phyloP scores from a whole-genome alignment of 2,888 invertebrate genomes.

The Polymixis lichenea region DNA sequence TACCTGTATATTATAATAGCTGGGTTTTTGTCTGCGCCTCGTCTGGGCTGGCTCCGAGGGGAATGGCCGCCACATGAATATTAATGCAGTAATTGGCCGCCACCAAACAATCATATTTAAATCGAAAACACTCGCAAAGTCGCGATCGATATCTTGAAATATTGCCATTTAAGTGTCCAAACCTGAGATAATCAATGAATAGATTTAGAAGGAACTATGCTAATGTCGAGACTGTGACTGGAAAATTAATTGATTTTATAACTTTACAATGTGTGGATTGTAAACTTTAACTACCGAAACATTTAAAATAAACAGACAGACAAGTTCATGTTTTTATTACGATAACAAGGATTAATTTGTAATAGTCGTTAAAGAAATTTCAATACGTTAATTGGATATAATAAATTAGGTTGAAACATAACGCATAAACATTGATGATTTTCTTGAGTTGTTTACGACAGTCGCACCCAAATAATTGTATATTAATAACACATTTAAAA shows the following conservation, averaged over 20 bases:
- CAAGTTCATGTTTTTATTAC: slow-evolving; percentile 19
- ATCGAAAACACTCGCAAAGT: slow-evolving; percentile 17
- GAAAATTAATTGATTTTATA: slow-evolving; percentile 51
- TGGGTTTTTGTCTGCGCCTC: slow-evolving; percentile 44
- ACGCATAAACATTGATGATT: slow-evolving; percentile 43
- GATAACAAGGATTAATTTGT: slow-evolving; percentile 41
- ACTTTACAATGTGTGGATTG: slow-evolving; percentile 45
- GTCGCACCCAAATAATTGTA: slow-evolving; percentile 47
- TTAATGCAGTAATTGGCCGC: slow-evolving; percentile 56
- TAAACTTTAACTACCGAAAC: slow-evolving; percentile 40
- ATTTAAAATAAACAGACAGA: slow-evolving; percentile 34
- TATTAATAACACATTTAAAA: slow-evolving; percentile 51
- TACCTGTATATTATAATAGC: slow-evolving; percentile 11
- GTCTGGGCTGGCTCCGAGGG: slow-evolving; percentile 40
- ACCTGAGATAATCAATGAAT: slow-evolving; percentile 52
- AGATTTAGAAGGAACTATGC: slow-evolving; percentile 48
- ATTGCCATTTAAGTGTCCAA: slow-evolving; percentile 59
- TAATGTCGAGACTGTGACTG: slow-evolving; percentile 30
- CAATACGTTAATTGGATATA: slow-evolving; percentile 48
- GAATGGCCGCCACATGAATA: slow-evolving; percentile 54
- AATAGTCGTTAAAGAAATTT: slow-evolving; percentile 35
- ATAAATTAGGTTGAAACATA: slow-evolving; percentile 44
- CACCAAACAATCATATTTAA: slow-evolving; percentile 60
- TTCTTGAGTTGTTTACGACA: slow-evolving; percentile 39
- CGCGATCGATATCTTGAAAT: slow-evolving; percentile 61